These are phyloP conservation scores for Lophius piscatorius DNA, from an alignment of 2,113 vertebrate species.

Conservation along the genomic window DNA sequence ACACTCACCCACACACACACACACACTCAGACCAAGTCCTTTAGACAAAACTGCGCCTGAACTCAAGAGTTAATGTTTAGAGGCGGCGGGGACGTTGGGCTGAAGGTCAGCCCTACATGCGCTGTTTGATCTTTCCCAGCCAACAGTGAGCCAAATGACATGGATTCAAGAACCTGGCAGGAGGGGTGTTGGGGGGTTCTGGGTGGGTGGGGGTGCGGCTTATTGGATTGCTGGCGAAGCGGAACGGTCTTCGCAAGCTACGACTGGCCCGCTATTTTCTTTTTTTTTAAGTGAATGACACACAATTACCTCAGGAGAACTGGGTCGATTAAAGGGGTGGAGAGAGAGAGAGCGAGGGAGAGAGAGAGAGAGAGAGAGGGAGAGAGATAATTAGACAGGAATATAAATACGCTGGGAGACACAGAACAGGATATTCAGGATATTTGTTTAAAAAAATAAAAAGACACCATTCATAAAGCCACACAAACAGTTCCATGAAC, in stretches of 20 bases:
- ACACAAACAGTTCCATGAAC: too few relatives aligned
- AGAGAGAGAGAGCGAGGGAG: neutral
- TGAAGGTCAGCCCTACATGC: constrained; percentile 73
- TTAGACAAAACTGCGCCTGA: constrained; percentile 71
- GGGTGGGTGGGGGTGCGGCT: too few relatives aligned
- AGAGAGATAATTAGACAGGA: too few relatives aligned
- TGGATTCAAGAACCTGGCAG: constrained; percentile 31
- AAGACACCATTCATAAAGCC: too few relatives aligned
- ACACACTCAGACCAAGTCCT: constrained; percentile 35
- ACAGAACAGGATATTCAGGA: neutral
- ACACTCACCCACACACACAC: constrained; percentile 10
- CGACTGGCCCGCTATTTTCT: constrained; percentile 23
- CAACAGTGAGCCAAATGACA: constrained; percentile 50
- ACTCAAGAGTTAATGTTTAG: constrained; percentile 78
- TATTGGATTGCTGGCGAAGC: too few relatives aligned
- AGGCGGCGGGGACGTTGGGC: constrained; percentile 46
- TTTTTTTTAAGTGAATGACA: constrained; percentile 28
- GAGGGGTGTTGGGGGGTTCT: neutral
- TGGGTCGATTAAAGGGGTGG: constrained; percentile 10
- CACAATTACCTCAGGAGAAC: constrained; percentile 27
- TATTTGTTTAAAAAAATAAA: too few relatives aligned
- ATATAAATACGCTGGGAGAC: too few relatives aligned
- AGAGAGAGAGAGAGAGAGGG: neutral
- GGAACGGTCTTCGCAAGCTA: neutral
- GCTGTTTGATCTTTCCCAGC: constrained; percentile 70